These are phyloP conservation scores for Scarus forsteni DNA, from an alignment of 2,797 vertebrate species.

Conservation along the genomic window DNA sequence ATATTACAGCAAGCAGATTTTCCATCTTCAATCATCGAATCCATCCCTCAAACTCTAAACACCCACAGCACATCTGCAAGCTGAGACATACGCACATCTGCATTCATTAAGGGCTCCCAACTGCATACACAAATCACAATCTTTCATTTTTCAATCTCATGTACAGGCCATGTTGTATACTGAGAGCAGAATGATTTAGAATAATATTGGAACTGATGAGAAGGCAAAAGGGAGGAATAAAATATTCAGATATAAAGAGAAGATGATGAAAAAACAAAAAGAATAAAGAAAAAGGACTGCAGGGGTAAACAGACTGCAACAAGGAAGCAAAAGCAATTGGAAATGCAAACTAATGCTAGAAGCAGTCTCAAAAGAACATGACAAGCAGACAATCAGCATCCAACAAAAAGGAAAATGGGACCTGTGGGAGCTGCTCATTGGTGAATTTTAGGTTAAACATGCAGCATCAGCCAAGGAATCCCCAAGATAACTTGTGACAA, in stretches of 20 bases:
- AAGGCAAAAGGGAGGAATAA: constrained; percentile 15
- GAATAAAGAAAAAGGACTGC: constrained; percentile 42
- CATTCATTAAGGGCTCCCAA: background rate
- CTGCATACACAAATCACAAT: background rate
- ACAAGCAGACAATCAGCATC: constrained; percentile 40
- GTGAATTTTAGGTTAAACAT: background rate
- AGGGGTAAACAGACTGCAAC: constrained; percentile 61
- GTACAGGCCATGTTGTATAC: background rate
- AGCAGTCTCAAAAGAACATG: constrained; percentile 43
- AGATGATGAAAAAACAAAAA: constrained; percentile 43
- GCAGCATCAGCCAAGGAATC: background rate
- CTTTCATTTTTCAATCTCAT: background rate
- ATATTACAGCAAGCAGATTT: constrained; percentile 38
- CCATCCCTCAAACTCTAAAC: constrained; percentile 39
- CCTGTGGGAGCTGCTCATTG: constrained; percentile 17
- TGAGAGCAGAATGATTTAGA: constrained; percentile 12
- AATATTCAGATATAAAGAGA: constrained; percentile 40
- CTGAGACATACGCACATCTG: constrained; percentile 17
- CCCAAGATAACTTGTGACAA: background rate
- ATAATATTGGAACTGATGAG: constrained; percentile 39
- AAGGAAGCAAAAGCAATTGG: constrained; percentile 50
- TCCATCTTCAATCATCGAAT: constrained; percentile 31
- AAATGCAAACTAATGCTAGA: constrained; percentile 63
- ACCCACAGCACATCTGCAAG: constrained; percentile 45
- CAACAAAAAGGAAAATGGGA: constrained; percentile 29